Percentiles rank a stretch among this genome's conserved stretches.
Evolutionary conservation across 1,140 invertebrate genomes (phyloP).

Genomic region (Fopius arisanus): DNA sequence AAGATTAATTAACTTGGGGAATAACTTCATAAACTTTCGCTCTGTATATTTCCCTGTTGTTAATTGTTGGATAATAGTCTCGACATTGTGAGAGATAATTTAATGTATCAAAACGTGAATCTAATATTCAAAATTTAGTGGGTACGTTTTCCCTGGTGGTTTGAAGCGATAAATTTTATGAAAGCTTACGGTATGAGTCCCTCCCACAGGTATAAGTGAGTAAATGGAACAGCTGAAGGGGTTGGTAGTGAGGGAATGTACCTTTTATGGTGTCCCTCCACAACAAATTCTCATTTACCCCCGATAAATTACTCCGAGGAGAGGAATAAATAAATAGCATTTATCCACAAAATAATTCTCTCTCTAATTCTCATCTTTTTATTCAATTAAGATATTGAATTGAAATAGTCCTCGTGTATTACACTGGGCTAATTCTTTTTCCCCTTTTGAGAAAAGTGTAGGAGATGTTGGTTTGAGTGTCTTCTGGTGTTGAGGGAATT

Average conservation of each 20-base stretch:
- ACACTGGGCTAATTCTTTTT: no score
- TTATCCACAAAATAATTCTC: background rate
- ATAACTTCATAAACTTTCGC: background rate
- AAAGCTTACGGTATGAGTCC: conserved; percentile 23
- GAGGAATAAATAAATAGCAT: background rate
- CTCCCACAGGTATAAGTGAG: background rate
- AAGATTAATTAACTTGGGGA: background rate
- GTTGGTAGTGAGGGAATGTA: conserved; percentile 1
- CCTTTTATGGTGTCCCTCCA: conserved; percentile 15
- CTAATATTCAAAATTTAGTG: conserved; percentile 32
- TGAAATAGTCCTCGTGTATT: no score
- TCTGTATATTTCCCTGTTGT: background rate
- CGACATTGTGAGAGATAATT: conserved; percentile 1
- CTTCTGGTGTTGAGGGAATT: background rate
- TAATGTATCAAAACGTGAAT: conserved; percentile 25
- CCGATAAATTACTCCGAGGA: conserved; percentile 16
- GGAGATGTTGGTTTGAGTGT: no score
- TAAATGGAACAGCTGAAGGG: background rate
- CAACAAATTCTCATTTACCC: conserved; percentile 20
- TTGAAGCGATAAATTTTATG: conserved; percentile 23
- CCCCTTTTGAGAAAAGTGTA: no score
- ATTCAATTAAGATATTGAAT: no score
- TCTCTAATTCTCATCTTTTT: no score
- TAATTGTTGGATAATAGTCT: conserved; percentile 8
- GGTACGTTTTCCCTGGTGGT: background rate